Conservation (phyloP, 2,888 invertebrate species). For the Pyrrhia umbra region DNA sequence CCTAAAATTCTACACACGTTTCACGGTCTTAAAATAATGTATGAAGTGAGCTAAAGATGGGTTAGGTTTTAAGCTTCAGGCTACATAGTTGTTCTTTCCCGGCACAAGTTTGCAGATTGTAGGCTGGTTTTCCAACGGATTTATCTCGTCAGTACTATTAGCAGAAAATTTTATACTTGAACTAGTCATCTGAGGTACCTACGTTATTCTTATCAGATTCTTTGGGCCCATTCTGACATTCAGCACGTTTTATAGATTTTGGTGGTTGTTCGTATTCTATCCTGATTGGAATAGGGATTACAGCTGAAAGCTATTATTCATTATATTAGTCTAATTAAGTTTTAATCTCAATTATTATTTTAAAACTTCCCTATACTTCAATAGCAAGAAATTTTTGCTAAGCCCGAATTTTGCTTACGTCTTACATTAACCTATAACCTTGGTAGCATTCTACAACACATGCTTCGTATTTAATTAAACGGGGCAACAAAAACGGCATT, state of each 20-base stretch:
- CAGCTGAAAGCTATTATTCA: not conserved
- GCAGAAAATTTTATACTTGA: no score
- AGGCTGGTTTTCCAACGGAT: slow-evolving; percentile 7
- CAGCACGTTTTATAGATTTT: not conserved
- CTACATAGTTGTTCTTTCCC: not conserved
- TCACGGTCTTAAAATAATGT: slow-evolving; percentile 1
- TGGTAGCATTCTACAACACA: no score
- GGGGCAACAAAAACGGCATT: slow-evolving; percentile 10
- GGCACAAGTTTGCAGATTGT: not conserved
- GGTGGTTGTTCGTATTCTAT: not conserved
- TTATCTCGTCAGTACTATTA: no score
- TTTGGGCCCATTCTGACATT: slow-evolving; percentile 1
- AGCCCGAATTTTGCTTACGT: slow-evolving; percentile 1
- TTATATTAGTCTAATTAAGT: not conserved
- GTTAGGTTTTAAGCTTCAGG: not conserved
- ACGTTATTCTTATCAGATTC: slow-evolving; percentile 5
- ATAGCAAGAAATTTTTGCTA: not conserved
- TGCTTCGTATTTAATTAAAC: slow-evolving; percentile 1
- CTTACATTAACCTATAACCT: not conserved
- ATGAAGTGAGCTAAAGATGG: not conserved
- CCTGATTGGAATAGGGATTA: slow-evolving; percentile 1
- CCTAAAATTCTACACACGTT: slow-evolving; percentile 4
- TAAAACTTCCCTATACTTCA: not conserved
- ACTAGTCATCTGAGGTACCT: slow-evolving; percentile 2
- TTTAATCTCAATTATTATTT: not conserved